Conservation (phyloP, 2,113 vertebrate genomes). For the Rhodinocichla rosea region DNA sequence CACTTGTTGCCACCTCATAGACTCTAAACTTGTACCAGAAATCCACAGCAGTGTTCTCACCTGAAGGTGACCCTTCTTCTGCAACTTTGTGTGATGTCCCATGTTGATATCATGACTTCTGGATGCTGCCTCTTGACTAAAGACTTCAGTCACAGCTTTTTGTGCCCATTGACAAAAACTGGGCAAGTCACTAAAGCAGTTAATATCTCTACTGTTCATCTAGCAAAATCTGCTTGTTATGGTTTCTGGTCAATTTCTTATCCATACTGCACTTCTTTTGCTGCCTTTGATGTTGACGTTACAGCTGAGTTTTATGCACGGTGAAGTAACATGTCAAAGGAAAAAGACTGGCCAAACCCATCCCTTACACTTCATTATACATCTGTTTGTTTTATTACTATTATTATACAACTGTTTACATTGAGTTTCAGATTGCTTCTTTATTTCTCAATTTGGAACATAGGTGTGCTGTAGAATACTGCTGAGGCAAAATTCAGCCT, state of each 20-base stretch:
- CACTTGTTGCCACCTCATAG: not conserved
- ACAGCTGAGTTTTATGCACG: not conserved
- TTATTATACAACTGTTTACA: not conserved
- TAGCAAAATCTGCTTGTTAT: not conserved
- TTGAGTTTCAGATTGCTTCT: not conserved
- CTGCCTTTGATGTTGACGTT: not conserved
- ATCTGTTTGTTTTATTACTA: not conserved
- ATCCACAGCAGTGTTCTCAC: not conserved
- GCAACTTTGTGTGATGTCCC: not conserved
- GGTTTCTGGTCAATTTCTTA: not conserved
- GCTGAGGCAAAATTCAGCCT: not conserved
- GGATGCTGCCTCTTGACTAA: fast-evolving
- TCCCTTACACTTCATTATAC: not conserved
- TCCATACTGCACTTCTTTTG: fast-evolving
- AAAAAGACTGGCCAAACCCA: not conserved
- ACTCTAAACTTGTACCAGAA: not conserved
- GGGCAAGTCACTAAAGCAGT: not conserved
- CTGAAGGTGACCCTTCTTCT: not conserved
- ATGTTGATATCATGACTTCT: not conserved
- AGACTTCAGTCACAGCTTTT: not conserved
- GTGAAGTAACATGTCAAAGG: not conserved
- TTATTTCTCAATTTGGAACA: not conserved
- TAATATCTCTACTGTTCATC: not conserved
- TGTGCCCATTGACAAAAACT: not conserved
- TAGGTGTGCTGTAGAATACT: not conserved